phyloP scores from a whole-genome alignment of 2,888 invertebrate genomes.

The Hydrotaea cyrtoneurina region DNA sequence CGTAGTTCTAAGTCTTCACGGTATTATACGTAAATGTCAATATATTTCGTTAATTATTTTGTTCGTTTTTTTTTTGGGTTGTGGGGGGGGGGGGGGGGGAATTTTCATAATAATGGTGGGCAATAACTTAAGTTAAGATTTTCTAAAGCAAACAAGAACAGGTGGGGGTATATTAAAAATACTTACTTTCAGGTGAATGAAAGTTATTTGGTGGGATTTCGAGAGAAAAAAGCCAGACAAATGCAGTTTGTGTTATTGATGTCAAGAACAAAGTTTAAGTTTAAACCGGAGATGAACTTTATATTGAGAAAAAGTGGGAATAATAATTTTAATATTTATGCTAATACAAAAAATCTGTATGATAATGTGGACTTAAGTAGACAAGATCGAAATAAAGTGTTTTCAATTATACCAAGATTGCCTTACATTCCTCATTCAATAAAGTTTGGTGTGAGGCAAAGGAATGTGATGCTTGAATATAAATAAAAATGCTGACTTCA shows the following conservation, averaged over 20 bases:
- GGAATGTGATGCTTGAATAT: no score
- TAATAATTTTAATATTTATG: neutral
- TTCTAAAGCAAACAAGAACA: neutral
- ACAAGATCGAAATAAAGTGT: no score
- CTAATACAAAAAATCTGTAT: neutral
- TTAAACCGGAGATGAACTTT: no score
- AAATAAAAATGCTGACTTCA: no score
- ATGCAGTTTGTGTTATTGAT: no score
- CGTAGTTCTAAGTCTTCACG: neutral
- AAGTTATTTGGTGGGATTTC: neutral
- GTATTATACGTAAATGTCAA: constrained; percentile 20
- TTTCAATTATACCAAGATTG: no score
- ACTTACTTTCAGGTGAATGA: neutral
- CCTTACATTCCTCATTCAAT: no score
- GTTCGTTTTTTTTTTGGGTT: neutral
- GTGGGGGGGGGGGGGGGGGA: neutral
- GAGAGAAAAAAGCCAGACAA: neutral
- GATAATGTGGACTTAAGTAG: neutral
- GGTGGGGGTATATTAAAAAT: neutral
- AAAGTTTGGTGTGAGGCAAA: no score
- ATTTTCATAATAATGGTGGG: neutral
- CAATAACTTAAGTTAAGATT: constrained; percentile 25
- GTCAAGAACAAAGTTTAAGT: no score
- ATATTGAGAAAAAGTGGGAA: no score
- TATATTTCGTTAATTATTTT: constrained; percentile 5